Base-by-base conservation (phyloP, 2,888 invertebrate species). In the Saturnia japonica region DNA sequence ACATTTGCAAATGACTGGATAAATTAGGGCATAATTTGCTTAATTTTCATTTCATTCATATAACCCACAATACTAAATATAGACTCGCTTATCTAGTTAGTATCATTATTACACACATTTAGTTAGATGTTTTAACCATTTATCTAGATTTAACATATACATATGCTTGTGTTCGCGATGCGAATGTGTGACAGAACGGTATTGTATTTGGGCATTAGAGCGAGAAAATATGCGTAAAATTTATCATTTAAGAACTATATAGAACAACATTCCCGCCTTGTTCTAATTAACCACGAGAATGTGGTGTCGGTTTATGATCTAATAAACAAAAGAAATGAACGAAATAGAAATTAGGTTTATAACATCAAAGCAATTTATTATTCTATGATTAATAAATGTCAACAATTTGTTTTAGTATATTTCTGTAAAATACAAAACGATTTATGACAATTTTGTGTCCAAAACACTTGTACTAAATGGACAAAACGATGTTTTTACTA, bases 181-280 rank as follows among this genome's bases (percentile, higher is more conserved):
- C 70, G 72, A 76, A 78, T 87, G 88, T 88, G 87, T 85, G 80
- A 87, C 83, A 87, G 85, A 80, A 76, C 78, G 75, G 86, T 85
- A 91, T 91, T 93, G 89, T 91, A 81, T 87, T 89, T 82, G 84
- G 88, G 88, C 89, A 90, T 85, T 90, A 91, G 91, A 92, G 90
- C 91, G 89, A 90, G 87, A 87, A 91, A 88, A 88, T 86, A 89
- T 88, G 88, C 82, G 85, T 90, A 84, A 84, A 85, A 88, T 84
- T 82, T 85, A 88, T 85, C 88, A 87, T 89, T 89, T 87, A 85
- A 87, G 85, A 93, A 90, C 88, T 91, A 89, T 91, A 88, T 4
- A 6, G 2, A 34, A 84, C 91, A 88, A 80, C 83, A 88, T 88
- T 88, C 89, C 87, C 85, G 87, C 80, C 83, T 86, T 85, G 83